A percentile compares a stretch with the other conserved stretches of the same genome.
Conservation (phyloP, 2,797 vertebrate genomes). For the Xenentodon cancila region DNA sequence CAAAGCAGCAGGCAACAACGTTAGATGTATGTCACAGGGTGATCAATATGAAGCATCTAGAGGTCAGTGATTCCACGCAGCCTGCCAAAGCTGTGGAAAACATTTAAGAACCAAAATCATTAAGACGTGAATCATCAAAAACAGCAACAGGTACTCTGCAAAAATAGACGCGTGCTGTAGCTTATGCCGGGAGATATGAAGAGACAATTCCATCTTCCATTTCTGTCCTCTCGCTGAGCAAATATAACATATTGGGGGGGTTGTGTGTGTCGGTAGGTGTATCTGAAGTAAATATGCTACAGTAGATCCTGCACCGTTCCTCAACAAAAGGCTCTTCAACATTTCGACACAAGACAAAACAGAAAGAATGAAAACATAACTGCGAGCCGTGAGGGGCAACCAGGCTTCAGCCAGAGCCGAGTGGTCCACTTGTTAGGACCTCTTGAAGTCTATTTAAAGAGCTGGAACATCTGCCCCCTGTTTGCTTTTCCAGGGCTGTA, state of each 20-base stretch:
- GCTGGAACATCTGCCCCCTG: constrained; percentile 67
- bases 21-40: constrained; percentile 6
- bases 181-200: not conserved
- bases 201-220: not conserved
- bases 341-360: not conserved
- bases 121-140: constrained; percentile 8
- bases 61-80: constrained; percentile 10
- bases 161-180: not conserved
- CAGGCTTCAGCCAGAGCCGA: constrained; percentile 35
- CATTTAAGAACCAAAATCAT: constrained; percentile 4
- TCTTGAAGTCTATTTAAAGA: constrained; percentile 74
- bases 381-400: too few species aligned
- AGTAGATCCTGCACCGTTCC: not conserved
- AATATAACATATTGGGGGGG: not conserved
- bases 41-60: constrained; percentile 40
- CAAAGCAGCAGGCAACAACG: constrained; percentile 25
- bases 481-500: constrained; percentile 75
- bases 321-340: not conserved
- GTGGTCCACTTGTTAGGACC: constrained; percentile 56
- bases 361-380: not conserved
- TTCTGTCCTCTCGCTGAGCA: not conserved
- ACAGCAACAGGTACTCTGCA: not conserved
- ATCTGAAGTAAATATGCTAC: not conserved
- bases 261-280: not conserved
- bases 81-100: constrained; percentile 5